Evolutionary conservation across 2,888 invertebrate genomes (phyloP), one percentile per base, ranked within the genome.

Genomic region (Euphydryas editha): DNA sequence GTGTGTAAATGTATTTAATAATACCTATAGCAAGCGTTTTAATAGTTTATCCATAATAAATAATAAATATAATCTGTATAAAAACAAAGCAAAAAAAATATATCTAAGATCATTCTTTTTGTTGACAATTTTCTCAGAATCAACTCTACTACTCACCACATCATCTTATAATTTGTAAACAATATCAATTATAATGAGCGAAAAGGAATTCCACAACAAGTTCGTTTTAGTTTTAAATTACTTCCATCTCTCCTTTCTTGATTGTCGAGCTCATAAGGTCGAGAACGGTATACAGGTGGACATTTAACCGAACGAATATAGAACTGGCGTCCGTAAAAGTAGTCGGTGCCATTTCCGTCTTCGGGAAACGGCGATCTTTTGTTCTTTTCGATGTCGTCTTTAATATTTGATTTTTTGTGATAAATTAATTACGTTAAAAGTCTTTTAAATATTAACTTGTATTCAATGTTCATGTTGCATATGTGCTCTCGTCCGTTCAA

Each of bases 311-410:
- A 72, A 75, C 79, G 79, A 79, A 81, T 78, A 74, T 78, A 81
- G 83, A 83, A 80, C 79, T 80, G 83, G 81, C 83, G 81, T 81
- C 77, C 76, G 81, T 88, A 90, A 88, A 91, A 90, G 90, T 90
- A 91, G 90, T 83, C 80, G 72, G 74, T 76, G 81, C 81, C 86
- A 85, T 87, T 89, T 91, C 91, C 91, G 91, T 86, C 87, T 87
- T 82, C 78, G 80, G 84, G 80, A 84, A 83, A 85, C 83, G 81
- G 78, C 78, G 80, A 79, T 82, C 85, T 86, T 88, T 88, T 88
- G 85, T 87, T 88, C 80, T 82, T 84, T 81, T 62, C 64, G 49
- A 58, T 61, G 61, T 61, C 59, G 65, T 62, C 58, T 51, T 39
- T 44, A 49, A 47, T 39, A 13, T 30, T 37, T 56, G 13, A 51